Base-by-base conservation (phyloP, 2,797 vertebrate species). In the Agapornis canus region DNA sequence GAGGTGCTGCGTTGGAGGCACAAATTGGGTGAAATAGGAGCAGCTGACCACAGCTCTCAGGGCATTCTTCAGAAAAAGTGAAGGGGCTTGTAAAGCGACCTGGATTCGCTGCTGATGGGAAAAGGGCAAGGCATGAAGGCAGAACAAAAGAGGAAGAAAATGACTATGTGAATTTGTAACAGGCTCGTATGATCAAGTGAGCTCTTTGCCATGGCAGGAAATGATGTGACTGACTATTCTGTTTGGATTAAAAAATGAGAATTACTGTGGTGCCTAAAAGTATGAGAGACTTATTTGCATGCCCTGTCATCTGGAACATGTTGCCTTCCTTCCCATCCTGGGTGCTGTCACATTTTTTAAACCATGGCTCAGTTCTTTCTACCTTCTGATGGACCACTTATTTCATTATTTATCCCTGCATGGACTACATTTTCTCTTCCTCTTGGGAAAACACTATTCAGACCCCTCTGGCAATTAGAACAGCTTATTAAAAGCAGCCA, bases 211-310 rank as follows among this genome's bases (percentile, higher is more conserved):
- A 14, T 1, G 6, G 51, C 82, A 86, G 40, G 68, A 77, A 90
- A 84, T 73, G 16, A 77, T 75, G 29, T 37, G 65, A 83, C 40
- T 29, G 60, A 75, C 56, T 92, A 15, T 73, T 66, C 86, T 79
- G 89, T 80, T 43, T n/a, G 83, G 75, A 56, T 52, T 92, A 71
- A 95, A 94, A 94, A 76, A 82, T 66, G 86, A 68, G 81, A 90
- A 86, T 87, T 82, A 35, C 60, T 49, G n/a, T 31, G 61, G 45
- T 64, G 69, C 54, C 81, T 89, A 35, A 61, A 86, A 96, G 93
- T 72, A 65, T 32, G 66, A 90, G 87, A 81, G 65, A 59, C 42
- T 59, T 86, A 82, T 90, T 80, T 89, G 81, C 60, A 42, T 84
- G 86, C 71, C 75, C 45, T 90, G 71, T 78, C 81, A 77, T 64